Conservation (phyloP, 92 coral and sea anemone species). For the Porites lobata region DNA sequence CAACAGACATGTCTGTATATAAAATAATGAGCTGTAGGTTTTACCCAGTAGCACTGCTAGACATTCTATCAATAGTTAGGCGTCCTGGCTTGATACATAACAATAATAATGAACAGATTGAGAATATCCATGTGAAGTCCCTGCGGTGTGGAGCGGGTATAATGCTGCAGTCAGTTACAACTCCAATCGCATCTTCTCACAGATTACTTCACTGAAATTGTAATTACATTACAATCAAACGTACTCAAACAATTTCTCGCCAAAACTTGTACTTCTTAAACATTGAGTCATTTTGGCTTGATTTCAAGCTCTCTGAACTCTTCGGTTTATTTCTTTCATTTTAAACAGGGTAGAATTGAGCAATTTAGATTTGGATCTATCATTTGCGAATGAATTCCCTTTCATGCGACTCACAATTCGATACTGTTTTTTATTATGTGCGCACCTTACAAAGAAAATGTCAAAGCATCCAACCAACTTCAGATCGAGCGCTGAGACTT, state of each 20-base stretch:
- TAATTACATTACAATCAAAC: background rate
- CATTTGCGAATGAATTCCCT: background rate
- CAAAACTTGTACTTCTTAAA: no score
- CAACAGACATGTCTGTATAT: constrained; percentile 29
- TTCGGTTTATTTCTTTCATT: no score
- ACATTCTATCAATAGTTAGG: constrained; percentile 56
- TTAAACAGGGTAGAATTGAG: background rate
- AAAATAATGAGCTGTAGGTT: constrained; percentile 48
- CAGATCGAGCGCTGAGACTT: background rate
- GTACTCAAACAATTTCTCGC: no score
- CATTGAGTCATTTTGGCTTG: no score
- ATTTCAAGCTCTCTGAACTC: no score
- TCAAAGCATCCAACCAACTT: background rate
- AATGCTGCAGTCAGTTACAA: constrained; percentile 39
- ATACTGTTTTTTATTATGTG: background rate
- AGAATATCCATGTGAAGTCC: constrained; percentile 49
- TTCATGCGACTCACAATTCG: background rate
- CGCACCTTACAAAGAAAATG: background rate
- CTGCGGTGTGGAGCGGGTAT: constrained; percentile 38
- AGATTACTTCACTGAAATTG: background rate
- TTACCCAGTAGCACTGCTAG: constrained; percentile 43
- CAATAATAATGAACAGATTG: constrained; percentile 54
- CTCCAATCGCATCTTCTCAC: constrained; percentile 22
- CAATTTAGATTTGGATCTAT: constrained; percentile 2
- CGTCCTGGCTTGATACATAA: constrained; percentile 58